Evolutionary conservation across 2,113 vertebrate genomes (phyloP), one percentile per base, ranked within the genome.

Genomic region (Mirounga angustirostris): DNA sequence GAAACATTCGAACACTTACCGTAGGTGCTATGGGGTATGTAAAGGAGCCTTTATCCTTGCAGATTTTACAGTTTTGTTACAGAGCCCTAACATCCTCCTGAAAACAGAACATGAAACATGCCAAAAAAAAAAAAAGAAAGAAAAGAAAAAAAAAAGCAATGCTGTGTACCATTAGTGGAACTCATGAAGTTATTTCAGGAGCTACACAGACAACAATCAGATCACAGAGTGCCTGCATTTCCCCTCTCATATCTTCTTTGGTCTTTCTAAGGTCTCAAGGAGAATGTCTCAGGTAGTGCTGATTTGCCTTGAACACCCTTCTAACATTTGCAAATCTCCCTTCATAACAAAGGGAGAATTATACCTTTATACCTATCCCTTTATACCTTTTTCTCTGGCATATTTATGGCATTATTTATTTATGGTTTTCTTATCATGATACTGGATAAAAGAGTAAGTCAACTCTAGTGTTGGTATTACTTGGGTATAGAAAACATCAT

Each of bases 21-120:
- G 0, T 21, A 33, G 46, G 15, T 30, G 28, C 67, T 33, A 0
- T 7, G 52, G 7, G 9, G 21, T 28, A 14, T 65, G 2, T 2
- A 13, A 63, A 43, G 81, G 40, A 76, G 4, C 1, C 8, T 76
- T 13, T 36, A 33, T 83, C 50, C 78, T 58, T 26, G 58, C 73
- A 1, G 58, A 40, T 43, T n/a, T 74, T 43, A 10, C 30, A 13
- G 13, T 76, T 71, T 50, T 24, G 40, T 73, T 56, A 36, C 15
- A 73, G 15, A 61, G 58, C 24, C 24, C 4, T 26, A 4, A 22
- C 13, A 46, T n/a, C 54, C 50, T 92, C 33, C n/a, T 36, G 6
- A 83, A 94, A 81, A 40, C n/a, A 74, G 52, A 81, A 76, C 36
- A 19, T 19, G 61, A 14, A 61, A 16, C 30, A n/a, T 14, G n/a